Evolutionary conservation across 2,113 vertebrate genomes (phyloP), one percentile per base, ranked within the genome.

Genomic region (Petroica traversi): DNA sequence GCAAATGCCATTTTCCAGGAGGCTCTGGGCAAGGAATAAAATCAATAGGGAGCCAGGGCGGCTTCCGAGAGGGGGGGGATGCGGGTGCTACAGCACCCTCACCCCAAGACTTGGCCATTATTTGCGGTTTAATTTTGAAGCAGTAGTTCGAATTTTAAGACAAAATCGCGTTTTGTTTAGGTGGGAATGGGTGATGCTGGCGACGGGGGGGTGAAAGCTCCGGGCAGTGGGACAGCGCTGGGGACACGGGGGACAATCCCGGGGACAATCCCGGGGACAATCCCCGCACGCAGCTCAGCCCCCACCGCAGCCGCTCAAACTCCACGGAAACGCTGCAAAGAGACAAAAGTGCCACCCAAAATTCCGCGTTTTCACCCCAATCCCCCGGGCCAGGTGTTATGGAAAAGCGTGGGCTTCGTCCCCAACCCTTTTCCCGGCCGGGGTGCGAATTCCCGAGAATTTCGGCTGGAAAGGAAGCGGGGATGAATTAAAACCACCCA

Each of bases 1-100:
- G 94, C 95, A 98, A 98, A 98, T 97, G 97, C 91, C 93, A 98
- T 98, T 95, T 98, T 97, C 97, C 64, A 96, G 89, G 85, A 87
- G 93, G 96, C 93, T 97, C 94, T 94, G 92, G 92, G 91, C 94
- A 73, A 85, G 85, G 92, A 95, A 89, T 94, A 73, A 92, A 97
- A 96, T 97, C 95, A 87, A 97, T 97, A 33, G 94, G 77, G 96
- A 96, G 78, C 62, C 78, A 81, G 95, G 95, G 94, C 20, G n/a
- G 83, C 92, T 96, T 58, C 82, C 29, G n/a, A 93, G 63, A 62
- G 43, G 48, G 29, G 29, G 45, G 77, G 34, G 33, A 51, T 54
- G 57, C 2, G 25, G 40, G 23, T 23, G 31, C 40, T 41, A 23
- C 17, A 15, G 51, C 23, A 28, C 25, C 63, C 26, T 23, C 48